Evolutionary conservation across 2,797 vertebrate species (phyloP), one percentile per base, ranked within the genome.

Genomic region (Enteromius fasciolatus): DNA sequence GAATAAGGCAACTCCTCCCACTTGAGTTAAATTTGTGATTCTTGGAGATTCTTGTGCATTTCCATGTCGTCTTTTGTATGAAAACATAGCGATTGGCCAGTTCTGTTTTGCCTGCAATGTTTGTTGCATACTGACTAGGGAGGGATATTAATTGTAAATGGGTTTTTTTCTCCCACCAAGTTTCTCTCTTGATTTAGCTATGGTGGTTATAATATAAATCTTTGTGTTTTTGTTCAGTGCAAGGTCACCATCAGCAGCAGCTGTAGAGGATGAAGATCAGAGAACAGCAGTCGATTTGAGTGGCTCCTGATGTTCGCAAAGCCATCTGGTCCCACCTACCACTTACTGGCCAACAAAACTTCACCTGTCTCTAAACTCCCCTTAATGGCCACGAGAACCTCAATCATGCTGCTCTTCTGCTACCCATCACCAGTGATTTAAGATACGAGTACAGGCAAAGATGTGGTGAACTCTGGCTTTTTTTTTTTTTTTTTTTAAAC

Each of bases 221-320:
- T 52, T 90, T 90, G 86, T 90, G 86, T 81, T 10, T 92, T 89
- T 85, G 92, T 93, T 85, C 94, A 99, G 97, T 99, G 94, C 98
- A 98, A 96, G 93, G 96, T 94, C 97, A 99, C 93, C 98, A 99
- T 94, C 98, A 99, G 95, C 98, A 98, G 95, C 97, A 99, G 95
- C 94, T 99, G 95, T 99, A 98, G 93, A 95, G 93, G 92, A 93
- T 93, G 92, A 95, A 69, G 85, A 79, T 48, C 33, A 15, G 57
- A 39, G 15, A 25, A 41, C 15, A 31, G 46, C 39, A 73, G 44
- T 59, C 10, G 28, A 61, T 31, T 67, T 15, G 57, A 84, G 36
- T 41, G 72, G 75, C 75, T 2, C 75, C 76, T 87, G 88, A 85
- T 86, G 87, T 94, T 93, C 91, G 95, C 95, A 94, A 93, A 95